Base-by-base conservation (phyloP, 2,113 vertebrate species). In the Seriola quinqueradiata region DNA sequence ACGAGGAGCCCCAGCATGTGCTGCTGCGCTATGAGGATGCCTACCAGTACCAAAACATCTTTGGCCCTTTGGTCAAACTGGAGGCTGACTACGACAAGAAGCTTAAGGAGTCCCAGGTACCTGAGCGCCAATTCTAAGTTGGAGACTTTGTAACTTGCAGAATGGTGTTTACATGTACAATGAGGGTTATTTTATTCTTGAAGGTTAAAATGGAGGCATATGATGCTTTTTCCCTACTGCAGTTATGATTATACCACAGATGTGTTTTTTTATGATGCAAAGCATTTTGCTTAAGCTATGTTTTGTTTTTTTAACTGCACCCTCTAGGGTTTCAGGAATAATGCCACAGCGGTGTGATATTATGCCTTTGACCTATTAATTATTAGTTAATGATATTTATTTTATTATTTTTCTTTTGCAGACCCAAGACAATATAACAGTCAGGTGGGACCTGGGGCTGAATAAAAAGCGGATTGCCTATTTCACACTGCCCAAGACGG, bases 381-480 rank as follows among this genome's bases (percentile, higher is more conserved):
- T 28, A 54, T 69, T 36, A 9, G 13, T 52, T 48, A 17, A 25
- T 61, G 42, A n/a, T 8, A 12, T 72, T 70, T 63, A 54, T 36
- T 44, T 36, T 54, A 6, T 7, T 36, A 0, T 59, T 60, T 44
- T 70, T 28, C 12, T 67, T 58, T 83, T 82, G 72, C 94, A 99
- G 98, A 99, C 98, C 84, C 98, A 99, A 94, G 98, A 99, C 93
- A 99, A 99, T 95, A 99, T 99, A 95, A 99, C 98, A 11, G 98
- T 99, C 91, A 96, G 98, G 91, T 99, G 98, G 98, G 98, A 99
- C 94, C 96, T 99, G 94, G 98, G 98, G 80, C 96, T 99, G 93
- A 99, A 99, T 96, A 99, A 99, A 97, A 99, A 99, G 92, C 96
- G 98, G 94, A 99, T 99, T 95, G 98, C 98, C 84, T 99, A 99